Evolutionary conservation across 1,140 invertebrate genomes (phyloP), one percentile per base, ranked within the genome.

Genomic region (Ips typographus): DNA sequence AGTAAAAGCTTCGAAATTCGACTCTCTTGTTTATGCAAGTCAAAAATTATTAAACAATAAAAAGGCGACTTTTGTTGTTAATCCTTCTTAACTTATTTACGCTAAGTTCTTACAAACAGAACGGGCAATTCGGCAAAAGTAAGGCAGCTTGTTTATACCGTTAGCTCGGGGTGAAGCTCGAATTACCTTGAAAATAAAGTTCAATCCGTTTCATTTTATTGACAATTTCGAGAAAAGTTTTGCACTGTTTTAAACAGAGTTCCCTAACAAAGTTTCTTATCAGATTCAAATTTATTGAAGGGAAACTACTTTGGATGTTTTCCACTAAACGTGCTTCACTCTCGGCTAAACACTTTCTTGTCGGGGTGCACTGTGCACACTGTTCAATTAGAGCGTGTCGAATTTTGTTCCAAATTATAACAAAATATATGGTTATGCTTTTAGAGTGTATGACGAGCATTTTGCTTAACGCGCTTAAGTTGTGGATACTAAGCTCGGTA

Each of bases 231-330:
- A 38, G 49, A 5, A 61, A 65, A 55, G 38, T 65, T 42, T 55
- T n/a, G 51, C 49, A 56, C 53, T 55, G 62, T 56, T 52, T 65
- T 65, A 56, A 65, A 47, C 3, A 39, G 40, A 65, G 49, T 65
- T 65, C 40, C 62, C 40, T 39, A 42, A 7, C 22, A 65, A 65
- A 52, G 53, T 65, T 40, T 37, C 3, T 65, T 65, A 65, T 65
- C 62, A 65, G 62, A 65, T 65, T 65, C 62, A 65, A 65, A 65
- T 65, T 65, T 51, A n/a, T 40, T 65, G 43, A 55, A 53, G 62
- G 39, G 62, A 65, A 22, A 65, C 49, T 65, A 55, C 8, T 65
- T 65, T 65, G 55, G 62, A 22, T 65, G 37, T 65, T 65, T 65
- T 55, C 36, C 8, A 55, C 38, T 42, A 40, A 40, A 41, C 7